These are phyloP conservation scores for Anthophora plumipes DNA, from an alignment of 2,888 invertebrate species.

Conservation along the genomic window DNA sequence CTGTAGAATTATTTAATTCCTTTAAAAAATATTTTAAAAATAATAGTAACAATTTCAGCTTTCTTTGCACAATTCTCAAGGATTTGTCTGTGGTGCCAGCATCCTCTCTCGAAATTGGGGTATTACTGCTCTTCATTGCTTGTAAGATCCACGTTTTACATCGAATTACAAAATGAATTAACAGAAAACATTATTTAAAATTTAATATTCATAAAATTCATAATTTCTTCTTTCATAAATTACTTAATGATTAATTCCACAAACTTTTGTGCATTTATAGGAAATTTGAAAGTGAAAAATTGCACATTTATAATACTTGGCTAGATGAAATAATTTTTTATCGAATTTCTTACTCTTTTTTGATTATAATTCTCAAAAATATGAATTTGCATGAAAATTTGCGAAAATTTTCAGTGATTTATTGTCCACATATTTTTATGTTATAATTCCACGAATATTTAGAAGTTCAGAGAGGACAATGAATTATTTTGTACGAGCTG, in stretches of 20 bases:
- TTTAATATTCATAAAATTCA: not conserved
- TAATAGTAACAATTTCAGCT: conserved; percentile 58
- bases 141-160: conserved; percentile 58
- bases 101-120: conserved; percentile 69
- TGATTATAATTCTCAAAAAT: too few relatives aligned
- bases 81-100: conserved; percentile 69
- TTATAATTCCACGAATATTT: not conserved
- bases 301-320: too few relatives aligned
- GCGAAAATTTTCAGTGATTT: too few relatives aligned
- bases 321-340: too few relatives aligned
- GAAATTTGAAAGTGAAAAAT: too few relatives aligned
- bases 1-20: conserved; percentile 1
- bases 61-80: conserved; percentile 52
- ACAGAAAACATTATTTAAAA: not conserved
- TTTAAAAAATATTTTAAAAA: not conserved
- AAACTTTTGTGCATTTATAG: too few relatives aligned
- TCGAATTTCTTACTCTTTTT: too few relatives aligned
- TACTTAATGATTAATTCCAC: too few relatives aligned
- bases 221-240: not conserved
- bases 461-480: conserved; percentile 3
- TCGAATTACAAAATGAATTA: not conserved
- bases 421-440: not conserved
- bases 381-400: too few relatives aligned
- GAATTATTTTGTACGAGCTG: conserved; percentile 69
- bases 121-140: conserved; percentile 73